Conservation (phyloP, 2,888 invertebrate genomes). For the Norana najaformis region DNA sequence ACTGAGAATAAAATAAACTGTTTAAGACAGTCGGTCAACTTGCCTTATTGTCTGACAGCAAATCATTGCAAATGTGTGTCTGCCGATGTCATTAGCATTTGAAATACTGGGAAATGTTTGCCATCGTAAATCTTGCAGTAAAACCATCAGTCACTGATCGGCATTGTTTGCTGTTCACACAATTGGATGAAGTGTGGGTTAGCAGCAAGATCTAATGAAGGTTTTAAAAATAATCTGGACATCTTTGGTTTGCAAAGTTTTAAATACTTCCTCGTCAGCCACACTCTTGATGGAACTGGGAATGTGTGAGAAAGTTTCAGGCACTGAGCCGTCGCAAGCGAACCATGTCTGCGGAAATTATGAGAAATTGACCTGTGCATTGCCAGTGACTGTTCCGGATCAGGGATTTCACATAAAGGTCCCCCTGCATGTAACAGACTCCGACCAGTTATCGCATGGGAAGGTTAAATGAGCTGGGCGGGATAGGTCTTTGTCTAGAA, state of each 20-base stretch:
- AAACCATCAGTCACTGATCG: neutral
- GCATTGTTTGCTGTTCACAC: neutral
- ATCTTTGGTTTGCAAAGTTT: neutral
- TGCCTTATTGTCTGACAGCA: neutral
- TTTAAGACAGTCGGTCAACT: neutral
- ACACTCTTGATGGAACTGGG: neutral
- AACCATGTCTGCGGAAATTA: neutral
- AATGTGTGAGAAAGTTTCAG: neutral
- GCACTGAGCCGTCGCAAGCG: neutral
- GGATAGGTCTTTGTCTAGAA: neutral
- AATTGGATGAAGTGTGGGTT: neutral
- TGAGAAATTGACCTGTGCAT: neutral
- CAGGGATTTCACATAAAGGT: neutral
- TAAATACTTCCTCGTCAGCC: too few species aligned
- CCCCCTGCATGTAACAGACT: neutral
- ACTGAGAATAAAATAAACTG: neutral
- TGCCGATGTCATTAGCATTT: neutral
- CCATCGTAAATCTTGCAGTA: neutral
- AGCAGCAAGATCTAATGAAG: neutral
- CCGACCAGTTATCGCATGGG: neutral
- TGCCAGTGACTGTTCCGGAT: neutral
- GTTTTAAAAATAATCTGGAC: neutral
- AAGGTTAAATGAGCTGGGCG: neutral
- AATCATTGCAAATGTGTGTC: neutral
- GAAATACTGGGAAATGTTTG: neutral